A percentile compares a stretch with the other conserved stretches of the same genome.
Evolutionary conservation across 2,888 invertebrate genomes (phyloP).

Genomic region (Macrosoma leucophasiata): DNA sequence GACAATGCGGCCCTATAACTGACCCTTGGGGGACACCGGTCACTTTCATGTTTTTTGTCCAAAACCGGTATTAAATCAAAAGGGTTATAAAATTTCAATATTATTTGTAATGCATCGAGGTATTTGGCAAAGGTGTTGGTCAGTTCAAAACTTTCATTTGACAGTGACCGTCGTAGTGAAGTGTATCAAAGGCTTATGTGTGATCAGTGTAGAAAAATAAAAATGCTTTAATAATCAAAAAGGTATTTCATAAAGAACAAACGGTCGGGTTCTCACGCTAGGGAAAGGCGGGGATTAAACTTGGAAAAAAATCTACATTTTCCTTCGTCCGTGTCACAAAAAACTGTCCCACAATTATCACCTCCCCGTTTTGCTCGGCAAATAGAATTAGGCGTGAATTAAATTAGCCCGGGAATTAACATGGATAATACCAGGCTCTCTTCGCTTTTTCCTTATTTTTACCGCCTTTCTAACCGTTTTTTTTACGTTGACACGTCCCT

Average conservation of each 20-base stretch:
- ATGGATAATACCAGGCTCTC: slow-evolving; percentile 67
- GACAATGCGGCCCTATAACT: slow-evolving; percentile 54
- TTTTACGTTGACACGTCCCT: slow-evolving; percentile 45
- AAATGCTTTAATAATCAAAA: no score
- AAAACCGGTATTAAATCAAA: slow-evolving; percentile 56
- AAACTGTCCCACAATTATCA: slow-evolving; percentile 70
- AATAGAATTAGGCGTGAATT: slow-evolving; percentile 75
- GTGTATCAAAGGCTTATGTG: slow-evolving; percentile 25
- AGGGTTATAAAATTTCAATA: slow-evolving; percentile 47
- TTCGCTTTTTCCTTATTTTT: slow-evolving; percentile 60
- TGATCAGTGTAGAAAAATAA: slow-evolving; percentile 14
- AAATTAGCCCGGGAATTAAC: slow-evolving; percentile 73
- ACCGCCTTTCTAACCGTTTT: slow-evolving; percentile 47
- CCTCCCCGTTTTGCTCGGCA: slow-evolving; percentile 68
- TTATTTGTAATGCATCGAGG: slow-evolving; percentile 40
- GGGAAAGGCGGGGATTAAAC: slow-evolving; percentile 30
- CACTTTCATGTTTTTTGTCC: slow-evolving; percentile 47
- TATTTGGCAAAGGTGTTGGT: slow-evolving; percentile 43
- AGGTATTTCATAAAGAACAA: no score
- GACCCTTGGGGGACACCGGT: slow-evolving; percentile 69
- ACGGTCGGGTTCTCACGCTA: slow-evolving; percentile 58
- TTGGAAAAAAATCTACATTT: slow-evolving; percentile 41
- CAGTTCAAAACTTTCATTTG: slow-evolving; percentile 51
- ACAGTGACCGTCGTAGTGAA: slow-evolving; percentile 35
- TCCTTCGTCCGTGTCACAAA: slow-evolving; percentile 46